Conservation (phyloP, 2,113 vertebrate species). For the Turnix velox region DNA sequence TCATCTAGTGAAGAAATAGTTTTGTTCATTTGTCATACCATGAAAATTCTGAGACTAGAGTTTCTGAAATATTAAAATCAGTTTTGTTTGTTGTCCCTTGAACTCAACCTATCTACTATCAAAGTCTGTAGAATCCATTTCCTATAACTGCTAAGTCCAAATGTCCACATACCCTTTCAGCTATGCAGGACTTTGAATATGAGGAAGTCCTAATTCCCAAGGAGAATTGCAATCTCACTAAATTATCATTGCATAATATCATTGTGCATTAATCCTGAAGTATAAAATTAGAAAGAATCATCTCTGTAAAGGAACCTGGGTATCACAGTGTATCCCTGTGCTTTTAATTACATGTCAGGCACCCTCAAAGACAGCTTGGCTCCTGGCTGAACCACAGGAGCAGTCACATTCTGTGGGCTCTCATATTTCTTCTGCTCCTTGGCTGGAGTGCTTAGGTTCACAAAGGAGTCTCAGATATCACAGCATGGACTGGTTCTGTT, state of each 20-base stretch:
- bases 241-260: background rate
- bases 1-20: background rate
- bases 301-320: background rate
- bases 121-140: background rate
- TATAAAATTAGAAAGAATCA: background rate
- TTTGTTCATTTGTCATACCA: background rate
- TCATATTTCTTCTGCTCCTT: background rate
- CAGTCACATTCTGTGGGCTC: background rate
- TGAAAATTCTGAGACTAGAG: background rate
- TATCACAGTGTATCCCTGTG: background rate
- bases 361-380: background rate
- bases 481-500: background rate
- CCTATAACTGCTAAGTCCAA: background rate
- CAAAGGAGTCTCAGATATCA: background rate
- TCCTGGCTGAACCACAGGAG: background rate
- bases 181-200: background rate
- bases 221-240: background rate
- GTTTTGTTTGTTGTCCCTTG: background rate
- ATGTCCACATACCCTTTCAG: background rate
- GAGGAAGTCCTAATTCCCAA: background rate
- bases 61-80: background rate
- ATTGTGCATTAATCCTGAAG: background rate
- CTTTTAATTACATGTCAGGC: background rate
- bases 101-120: background rate
- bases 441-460: background rate